Conservation (phyloP, 2,888 invertebrate genomes). For the Diplazon laetatorius region DNA sequence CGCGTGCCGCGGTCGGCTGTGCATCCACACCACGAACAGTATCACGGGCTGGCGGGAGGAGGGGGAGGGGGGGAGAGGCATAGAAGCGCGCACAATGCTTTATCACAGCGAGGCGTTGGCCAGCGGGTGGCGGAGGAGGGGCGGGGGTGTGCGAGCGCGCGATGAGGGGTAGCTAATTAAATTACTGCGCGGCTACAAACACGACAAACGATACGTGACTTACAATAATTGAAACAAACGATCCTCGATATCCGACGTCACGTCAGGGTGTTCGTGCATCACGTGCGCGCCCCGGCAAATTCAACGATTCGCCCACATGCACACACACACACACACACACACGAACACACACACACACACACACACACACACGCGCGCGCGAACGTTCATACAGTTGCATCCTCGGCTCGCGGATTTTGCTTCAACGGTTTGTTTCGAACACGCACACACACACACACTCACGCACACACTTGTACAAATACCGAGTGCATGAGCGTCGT, state of each 20-base stretch:
- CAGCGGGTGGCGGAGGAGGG: too few species aligned
- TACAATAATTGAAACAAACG: conserved; percentile 79
- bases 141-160: conserved; percentile 53
- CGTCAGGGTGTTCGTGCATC: conserved; percentile 64
- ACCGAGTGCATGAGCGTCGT: conserved; percentile 51
- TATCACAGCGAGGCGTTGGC: conserved; percentile 67
- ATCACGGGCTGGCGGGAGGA: too few species aligned
- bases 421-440: conserved; percentile 43
- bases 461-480: too few species aligned
- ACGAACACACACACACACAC: conserved; percentile 37
- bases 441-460: too few species aligned
- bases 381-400: neutral
- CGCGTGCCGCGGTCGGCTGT: conserved; percentile 62
- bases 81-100: conserved; percentile 65
- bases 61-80: too few species aligned
- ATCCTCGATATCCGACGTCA: conserved; percentile 71
- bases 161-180: conserved; percentile 71
- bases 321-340: conserved; percentile 54
- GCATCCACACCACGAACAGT: conserved; percentile 47
- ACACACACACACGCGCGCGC: too few species aligned
- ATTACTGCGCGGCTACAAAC: conserved; percentile 71
- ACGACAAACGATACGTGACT: conserved; percentile 78
- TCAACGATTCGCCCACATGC: conserved; percentile 61
- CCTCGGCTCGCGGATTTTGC: neutral
- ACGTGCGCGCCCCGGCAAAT: conserved; percentile 66